Conservation (phyloP, 2,113 vertebrate genomes). For the Pollimyrus isidori region DNA sequence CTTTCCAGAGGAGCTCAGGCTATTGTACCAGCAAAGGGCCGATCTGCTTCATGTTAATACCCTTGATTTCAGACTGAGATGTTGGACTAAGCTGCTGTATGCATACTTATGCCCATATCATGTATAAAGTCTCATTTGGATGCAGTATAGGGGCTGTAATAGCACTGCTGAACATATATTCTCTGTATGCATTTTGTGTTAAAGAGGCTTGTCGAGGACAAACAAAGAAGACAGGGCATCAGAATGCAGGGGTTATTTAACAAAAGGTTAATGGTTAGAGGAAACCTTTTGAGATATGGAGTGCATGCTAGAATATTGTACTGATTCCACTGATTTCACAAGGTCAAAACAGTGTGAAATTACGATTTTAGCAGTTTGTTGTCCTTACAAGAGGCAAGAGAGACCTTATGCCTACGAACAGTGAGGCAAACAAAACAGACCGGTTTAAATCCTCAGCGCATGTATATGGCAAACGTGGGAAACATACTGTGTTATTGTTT, state of each 20-base stretch:
- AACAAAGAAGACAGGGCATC: background rate
- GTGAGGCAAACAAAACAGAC: background rate
- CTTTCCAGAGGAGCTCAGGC: background rate
- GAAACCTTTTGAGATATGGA: background rate
- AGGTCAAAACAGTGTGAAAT: background rate
- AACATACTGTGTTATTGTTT: background rate
- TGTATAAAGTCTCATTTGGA: background rate
- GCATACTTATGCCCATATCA: background rate
- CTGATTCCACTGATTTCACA: background rate
- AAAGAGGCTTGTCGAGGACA: background rate
- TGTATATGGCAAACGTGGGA: background rate
- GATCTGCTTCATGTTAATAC: background rate
- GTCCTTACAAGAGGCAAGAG: background rate
- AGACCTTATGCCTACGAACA: background rate
- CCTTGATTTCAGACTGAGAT: background rate
- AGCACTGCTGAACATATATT: background rate
- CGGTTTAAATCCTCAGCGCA: background rate
- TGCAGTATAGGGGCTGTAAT: background rate
- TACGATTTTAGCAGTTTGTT: background rate
- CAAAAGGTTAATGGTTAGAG: background rate
- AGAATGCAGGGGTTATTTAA: background rate
- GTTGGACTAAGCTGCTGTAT: background rate
- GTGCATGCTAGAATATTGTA: background rate
- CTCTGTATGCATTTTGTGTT: background rate
- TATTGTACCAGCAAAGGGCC: background rate